phyloP scores from a whole-genome alignment of 2,113 vertebrate genomes.

The Todiramphus saurophagus region DNA sequence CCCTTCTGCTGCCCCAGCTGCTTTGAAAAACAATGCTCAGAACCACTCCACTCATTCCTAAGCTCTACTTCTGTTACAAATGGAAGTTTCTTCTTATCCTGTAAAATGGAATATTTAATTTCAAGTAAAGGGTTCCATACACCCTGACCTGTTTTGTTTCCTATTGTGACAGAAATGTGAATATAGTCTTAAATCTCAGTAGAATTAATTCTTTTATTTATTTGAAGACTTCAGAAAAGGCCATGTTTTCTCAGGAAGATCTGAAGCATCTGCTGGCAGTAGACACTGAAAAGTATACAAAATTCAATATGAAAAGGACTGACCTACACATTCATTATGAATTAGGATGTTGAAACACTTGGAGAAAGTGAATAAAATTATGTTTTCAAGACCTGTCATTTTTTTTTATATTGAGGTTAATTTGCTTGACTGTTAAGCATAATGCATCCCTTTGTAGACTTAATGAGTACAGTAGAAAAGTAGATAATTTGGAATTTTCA shows the following conservation, averaged over 20 bases:
- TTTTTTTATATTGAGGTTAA: neutral
- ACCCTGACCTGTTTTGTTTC: neutral
- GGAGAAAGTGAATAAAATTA: neutral
- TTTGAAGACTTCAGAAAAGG: neutral
- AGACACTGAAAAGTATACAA: neutral
- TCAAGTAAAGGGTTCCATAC: neutral
- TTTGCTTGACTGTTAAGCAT: neutral
- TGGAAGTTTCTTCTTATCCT: neutral
- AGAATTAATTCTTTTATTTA: neutral
- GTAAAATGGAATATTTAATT: neutral
- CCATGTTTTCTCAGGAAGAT: accelerated
- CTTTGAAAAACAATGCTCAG: neutral
- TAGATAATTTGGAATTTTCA: neutral
- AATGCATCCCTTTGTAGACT: neutral
- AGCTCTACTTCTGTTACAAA: neutral
- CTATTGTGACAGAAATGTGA: neutral
- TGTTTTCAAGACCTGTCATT: neutral
- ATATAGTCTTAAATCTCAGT: accelerated
- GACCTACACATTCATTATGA: accelerated
- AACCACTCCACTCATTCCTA: neutral
- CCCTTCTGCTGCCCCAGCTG: neutral
- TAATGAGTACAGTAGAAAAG: neutral
- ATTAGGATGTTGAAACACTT: neutral
- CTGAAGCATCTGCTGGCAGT: neutral
- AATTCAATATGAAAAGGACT: neutral